These are phyloP conservation scores for Larimichthys polyactis DNA, from an alignment of 2,113 vertebrate genomes.

Conservation along the genomic window DNA sequence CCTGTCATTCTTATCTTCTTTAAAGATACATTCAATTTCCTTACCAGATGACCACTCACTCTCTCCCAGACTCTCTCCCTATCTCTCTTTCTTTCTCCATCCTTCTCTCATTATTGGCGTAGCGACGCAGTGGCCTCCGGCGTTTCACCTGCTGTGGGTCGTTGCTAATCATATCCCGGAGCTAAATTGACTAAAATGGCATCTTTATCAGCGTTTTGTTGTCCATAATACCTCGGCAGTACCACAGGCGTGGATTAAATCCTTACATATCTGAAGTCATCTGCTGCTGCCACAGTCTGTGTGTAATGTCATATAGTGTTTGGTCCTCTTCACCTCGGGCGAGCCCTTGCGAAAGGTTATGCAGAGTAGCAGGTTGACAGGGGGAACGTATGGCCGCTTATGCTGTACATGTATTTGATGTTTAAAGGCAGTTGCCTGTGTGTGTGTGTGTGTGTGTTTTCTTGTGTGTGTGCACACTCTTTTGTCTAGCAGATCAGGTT, in stretches of 20 bases:
- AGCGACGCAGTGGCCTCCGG: conserved; percentile 51
- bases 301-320: conserved; percentile 12
- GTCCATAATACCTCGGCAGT: conserved; percentile 65
- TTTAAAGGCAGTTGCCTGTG: background rate
- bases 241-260: conserved; percentile 66
- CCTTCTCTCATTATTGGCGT: conserved; percentile 48
- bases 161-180: conserved; percentile 72
- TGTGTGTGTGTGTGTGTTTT: too few species aligned
- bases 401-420: conserved; percentile 12
- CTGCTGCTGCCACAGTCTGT: conserved; percentile 35
- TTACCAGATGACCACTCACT: conserved; percentile 16
- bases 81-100: background rate
- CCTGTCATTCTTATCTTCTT: conserved; percentile 30
- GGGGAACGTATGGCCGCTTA: conserved; percentile 6
- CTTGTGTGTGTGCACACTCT: conserved; percentile 17
- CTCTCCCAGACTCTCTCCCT: background rate
- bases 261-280: conserved; percentile 70
- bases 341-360: conserved; percentile 46
- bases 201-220: conserved; percentile 78
- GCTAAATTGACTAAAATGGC: conserved; percentile 74
- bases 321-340: conserved; percentile 22
- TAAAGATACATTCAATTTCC: conserved; percentile 30
- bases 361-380: conserved; percentile 46
- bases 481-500: conserved; percentile 44
- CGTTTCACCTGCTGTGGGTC: conserved; percentile 70